Conservation (phyloP, 1,140 invertebrate species). For the Schlechtendalia chinensis region DNA sequence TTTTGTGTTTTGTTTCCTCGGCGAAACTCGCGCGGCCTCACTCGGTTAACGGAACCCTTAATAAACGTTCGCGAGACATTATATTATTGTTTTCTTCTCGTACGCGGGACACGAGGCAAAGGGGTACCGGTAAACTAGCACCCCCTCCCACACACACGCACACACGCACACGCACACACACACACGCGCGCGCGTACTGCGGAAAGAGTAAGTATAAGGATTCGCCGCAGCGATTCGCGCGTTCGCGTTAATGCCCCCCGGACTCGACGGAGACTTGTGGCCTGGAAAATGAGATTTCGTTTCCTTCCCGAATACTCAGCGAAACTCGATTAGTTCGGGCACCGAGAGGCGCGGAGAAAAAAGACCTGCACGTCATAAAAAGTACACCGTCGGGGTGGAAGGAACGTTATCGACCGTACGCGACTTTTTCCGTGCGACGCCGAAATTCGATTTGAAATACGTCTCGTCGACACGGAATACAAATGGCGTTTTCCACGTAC, state of each 20-base stretch:
- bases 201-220: conserved; percentile 5
- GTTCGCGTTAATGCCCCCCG: conserved; percentile 40
- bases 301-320: conserved; percentile 3
- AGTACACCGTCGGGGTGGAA: no score
- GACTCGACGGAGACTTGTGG: conserved; percentile 26
- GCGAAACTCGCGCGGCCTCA: background rate
- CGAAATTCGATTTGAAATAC: no score
- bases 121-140: conserved; percentile 16
- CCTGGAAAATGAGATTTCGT: conserved; percentile 47
- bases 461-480: no score
- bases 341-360: no score
- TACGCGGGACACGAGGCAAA: background rate
- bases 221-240: conserved; percentile 29
- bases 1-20: conserved; percentile 49
- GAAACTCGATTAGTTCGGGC: conserved; percentile 27
- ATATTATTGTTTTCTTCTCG: conserved; percentile 47
- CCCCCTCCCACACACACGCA: background rate
- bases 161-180: background rate
- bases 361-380: no score
- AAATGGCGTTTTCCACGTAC: no score
- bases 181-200: no score
- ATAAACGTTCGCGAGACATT: conserved; percentile 44
- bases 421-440: no score
- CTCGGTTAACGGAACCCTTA: conserved; percentile 42
- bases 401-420: no score